Base-by-base conservation (phyloP, 1,140 invertebrate genomes). In the Calliopsis andreniformis region DNA sequence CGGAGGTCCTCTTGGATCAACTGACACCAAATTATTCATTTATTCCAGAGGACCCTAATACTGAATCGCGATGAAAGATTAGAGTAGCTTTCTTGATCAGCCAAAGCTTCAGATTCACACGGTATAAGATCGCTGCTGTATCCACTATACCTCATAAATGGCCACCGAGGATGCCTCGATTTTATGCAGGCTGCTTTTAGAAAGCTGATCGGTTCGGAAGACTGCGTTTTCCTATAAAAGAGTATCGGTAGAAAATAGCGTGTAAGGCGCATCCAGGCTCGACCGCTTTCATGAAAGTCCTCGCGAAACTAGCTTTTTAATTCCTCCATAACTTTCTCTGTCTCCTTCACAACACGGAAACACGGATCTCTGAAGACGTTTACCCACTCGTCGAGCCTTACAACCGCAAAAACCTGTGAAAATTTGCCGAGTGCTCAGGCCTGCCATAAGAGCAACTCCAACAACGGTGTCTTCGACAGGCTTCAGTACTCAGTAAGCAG, bases 291-390 rank as follows among this genome's bases (percentile, higher is more conserved):
- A 10, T 35, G 39, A 35, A 45, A 71, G 25, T 18, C 6, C 2
- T 35, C 35, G 23, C 43, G 23, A 14, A 12, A 32, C 5, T 63
- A 43, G 67, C 72, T 82, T 79, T 82, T 70, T 63, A 79, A 70
- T 39, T 28, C 16, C 32, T 39, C 45, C 10, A 0, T 12, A 5
- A 32, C 61, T 73, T 55, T 73, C 61, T 64, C 47, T 4, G 14
- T 7, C 28, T 45, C 23, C 25, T 55, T 43, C 23, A 23, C 3
- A 25, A 0, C 16, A 23, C 3, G 53, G 16, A 10, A 30, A 47
- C 51, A 18, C 28, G 5, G 16, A 47, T n/a, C 23, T 25, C 53
- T 69, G 35, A n/a, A n/a, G n/a, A n/a, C n/a, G n/a, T n/a, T n/a
- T n/a, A n/a, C n/a, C n/a, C n/a, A n/a, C n/a, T n/a, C n/a, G n/a